phyloP scores from a whole-genome alignment of 2,888 invertebrate species.

The Corbicula japonica region DNA sequence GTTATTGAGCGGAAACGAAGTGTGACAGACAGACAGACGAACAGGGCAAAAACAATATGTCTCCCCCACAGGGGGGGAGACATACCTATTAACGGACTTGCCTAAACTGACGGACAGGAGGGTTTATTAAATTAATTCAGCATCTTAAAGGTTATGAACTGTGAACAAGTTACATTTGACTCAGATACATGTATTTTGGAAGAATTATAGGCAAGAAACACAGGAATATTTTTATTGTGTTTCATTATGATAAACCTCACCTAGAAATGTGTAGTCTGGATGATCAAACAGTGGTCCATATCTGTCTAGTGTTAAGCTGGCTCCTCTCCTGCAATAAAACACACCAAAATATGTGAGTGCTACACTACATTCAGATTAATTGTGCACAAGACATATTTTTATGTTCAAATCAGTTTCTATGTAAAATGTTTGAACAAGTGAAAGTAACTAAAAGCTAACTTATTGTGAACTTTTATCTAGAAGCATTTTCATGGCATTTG shows the following conservation, averaged over 20 bases:
- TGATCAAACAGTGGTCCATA: constrained; percentile 57
- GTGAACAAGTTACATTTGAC: not conserved
- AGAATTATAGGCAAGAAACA: not conserved
- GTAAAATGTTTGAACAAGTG: too few relatives aligned
- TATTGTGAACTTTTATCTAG: too few relatives aligned
- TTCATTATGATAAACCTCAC: constrained; percentile 15
- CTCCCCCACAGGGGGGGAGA: not conserved
- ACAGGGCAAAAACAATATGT: too few relatives aligned
- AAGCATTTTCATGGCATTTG: too few relatives aligned
- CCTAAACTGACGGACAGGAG: not conserved
- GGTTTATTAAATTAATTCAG: not conserved
- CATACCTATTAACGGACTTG: not conserved
- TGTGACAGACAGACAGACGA: too few relatives aligned
- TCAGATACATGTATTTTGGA: not conserved
- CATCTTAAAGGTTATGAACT: not conserved
- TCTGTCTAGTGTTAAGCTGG: constrained; percentile 26
- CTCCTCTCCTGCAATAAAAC: constrained; percentile 42
- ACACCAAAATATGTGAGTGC: constrained; percentile 42
- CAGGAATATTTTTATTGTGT: not conserved
- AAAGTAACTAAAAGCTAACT: too few relatives aligned
- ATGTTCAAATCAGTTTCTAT: too few relatives aligned
- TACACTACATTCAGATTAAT: too few relatives aligned
- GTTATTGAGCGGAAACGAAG: too few relatives aligned
- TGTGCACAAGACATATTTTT: too few relatives aligned
- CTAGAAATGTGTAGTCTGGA: constrained; percentile 62